Percentiles rank a stretch among this genome's conserved stretches.
phyloP scores from a whole-genome alignment of 2,888 invertebrate species.

The Athalia rosae region DNA sequence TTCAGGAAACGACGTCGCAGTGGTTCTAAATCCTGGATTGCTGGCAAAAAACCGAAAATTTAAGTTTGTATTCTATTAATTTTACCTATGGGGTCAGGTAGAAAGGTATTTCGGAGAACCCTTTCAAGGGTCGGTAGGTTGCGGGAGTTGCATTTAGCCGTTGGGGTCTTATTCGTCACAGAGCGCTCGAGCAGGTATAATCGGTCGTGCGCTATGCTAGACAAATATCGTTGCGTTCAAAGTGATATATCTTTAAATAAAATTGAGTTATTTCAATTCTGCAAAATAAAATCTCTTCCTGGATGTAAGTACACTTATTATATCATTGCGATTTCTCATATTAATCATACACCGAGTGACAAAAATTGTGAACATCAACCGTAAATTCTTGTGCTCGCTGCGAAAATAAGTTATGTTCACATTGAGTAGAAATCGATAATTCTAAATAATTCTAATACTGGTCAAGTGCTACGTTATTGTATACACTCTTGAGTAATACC shows the following conservation, averaged over 20 bases:
- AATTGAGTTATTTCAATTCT: constrained; percentile 19
- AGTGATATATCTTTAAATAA: constrained; percentile 17
- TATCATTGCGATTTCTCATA: too few species aligned
- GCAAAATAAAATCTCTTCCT: not conserved
- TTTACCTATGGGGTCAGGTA: constrained; percentile 18
- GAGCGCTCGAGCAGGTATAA: constrained; percentile 10
- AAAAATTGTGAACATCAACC: too few species aligned
- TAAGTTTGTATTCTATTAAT: constrained; percentile 37
- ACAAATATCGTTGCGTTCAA: too few species aligned
- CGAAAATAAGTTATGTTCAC: too few species aligned
- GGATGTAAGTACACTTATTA: too few species aligned
- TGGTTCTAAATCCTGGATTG: constrained; percentile 34
- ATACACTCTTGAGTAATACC: too few species aligned
- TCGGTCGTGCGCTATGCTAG: constrained; percentile 21
- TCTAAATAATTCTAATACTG: too few species aligned
- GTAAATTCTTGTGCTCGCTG: too few species aligned
- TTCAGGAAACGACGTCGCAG: too few species aligned
- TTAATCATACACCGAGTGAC: too few species aligned
- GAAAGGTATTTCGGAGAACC: constrained; percentile 28
- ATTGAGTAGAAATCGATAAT: too few species aligned
- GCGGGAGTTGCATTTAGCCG: constrained; percentile 33
- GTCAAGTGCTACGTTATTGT: too few species aligned
- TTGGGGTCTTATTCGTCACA: constrained; percentile 22
- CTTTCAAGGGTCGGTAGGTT: constrained; percentile 21
- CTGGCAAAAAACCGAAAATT: constrained; percentile 30